phyloP scores from a whole-genome alignment of 1,140 invertebrate genomes.

The Platorchestia sp. region DNA sequence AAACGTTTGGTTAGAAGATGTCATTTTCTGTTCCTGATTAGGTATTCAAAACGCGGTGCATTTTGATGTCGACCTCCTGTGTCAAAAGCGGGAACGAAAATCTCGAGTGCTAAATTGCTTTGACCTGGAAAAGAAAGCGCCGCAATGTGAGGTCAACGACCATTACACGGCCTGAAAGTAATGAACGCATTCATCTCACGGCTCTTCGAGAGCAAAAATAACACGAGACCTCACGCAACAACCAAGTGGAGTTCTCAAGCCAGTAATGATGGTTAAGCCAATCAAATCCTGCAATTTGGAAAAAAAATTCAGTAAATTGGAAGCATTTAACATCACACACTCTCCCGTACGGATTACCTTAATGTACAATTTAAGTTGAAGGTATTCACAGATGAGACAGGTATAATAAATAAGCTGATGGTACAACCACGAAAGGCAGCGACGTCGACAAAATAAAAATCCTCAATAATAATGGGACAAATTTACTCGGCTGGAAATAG shows the following conservation, averaged over 20 bases:
- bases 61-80: neutral
- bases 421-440: neutral
- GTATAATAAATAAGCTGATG: neutral
- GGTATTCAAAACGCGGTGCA: neutral
- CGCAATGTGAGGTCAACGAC: neutral
- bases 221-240: neutral
- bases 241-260: neutral
- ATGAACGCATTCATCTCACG: neutral
- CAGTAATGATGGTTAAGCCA: neutral
- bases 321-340: no score
- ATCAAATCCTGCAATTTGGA: neutral
- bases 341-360: no score
- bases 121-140: neutral
- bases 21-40: neutral
- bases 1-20: neutral
- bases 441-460: neutral
- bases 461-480: neutral
- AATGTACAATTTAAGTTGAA: no score
- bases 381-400: neutral
- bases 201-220: neutral
- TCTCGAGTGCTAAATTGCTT: neutral
- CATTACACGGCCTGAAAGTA: neutral
- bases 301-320: no score
- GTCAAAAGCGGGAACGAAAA: neutral
- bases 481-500: neutral